A percentile compares a stretch with the other conserved stretches of the same genome.
phyloP scores from a whole-genome alignment of 2,888 invertebrate species.

The Psylliodes chrysocephalus region DNA sequence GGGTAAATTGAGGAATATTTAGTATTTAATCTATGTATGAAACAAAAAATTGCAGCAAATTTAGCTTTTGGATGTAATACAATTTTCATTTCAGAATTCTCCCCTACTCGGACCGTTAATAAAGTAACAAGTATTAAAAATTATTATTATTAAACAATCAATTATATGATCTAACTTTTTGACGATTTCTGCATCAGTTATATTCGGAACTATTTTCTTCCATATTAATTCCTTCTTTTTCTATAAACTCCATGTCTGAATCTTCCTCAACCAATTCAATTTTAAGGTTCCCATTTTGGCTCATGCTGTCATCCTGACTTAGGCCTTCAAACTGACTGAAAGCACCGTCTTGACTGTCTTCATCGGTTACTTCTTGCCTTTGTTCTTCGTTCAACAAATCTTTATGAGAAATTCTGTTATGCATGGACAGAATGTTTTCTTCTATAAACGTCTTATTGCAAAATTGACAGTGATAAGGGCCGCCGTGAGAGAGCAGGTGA shows the following conservation, averaged over 20 bases:
- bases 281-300: background rate
- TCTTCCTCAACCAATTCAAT: constrained; percentile 1
- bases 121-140: too few species aligned
- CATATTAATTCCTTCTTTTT: background rate
- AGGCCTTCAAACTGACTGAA: background rate
- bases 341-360: constrained; percentile 5
- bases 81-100: too few species aligned
- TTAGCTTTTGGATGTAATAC: too few species aligned
- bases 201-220: background rate
- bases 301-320: background rate
- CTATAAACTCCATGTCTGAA: constrained; percentile 2
- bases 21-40: too few species aligned
- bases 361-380: constrained; percentile 25
- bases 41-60: too few species aligned
- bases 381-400: constrained; percentile 19
- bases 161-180: too few species aligned
- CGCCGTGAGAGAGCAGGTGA: constrained; percentile 66
- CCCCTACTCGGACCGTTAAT: too few species aligned
- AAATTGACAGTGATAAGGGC: constrained; percentile 48
- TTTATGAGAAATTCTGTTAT: constrained; percentile 48
- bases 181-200: background rate
- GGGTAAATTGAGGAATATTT: too few species aligned
- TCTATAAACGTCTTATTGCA: constrained; percentile 48
- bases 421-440: constrained; percentile 46
- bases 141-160: too few species aligned